Evolutionary conservation across 1,140 invertebrate genomes (phyloP).

Genomic region (Heliconius hewitsoni): DNA sequence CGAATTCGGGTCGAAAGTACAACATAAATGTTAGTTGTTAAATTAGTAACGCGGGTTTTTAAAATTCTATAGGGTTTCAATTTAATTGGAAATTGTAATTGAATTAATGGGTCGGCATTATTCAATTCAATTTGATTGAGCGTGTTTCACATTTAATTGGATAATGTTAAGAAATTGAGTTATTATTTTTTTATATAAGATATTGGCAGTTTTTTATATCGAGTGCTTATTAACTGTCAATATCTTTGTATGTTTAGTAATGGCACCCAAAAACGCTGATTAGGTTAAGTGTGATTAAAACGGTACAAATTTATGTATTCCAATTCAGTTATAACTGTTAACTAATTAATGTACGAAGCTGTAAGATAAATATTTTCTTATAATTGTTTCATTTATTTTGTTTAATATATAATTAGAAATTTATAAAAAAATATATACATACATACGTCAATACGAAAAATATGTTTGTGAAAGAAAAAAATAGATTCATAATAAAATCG

Average conservation of each 20-base stretch:
- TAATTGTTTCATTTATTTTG: background rate
- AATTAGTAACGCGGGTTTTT: conserved; percentile 16
- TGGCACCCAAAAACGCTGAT: background rate
- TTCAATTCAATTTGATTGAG: background rate
- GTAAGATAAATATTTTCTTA: background rate
- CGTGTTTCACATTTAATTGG: no score
- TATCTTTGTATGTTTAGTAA: background rate
- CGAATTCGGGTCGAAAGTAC: conserved; percentile 87
- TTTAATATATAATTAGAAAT: background rate
- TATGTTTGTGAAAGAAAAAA: no score
- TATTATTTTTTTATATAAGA: background rate
- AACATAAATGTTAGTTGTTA: conserved; percentile 52
- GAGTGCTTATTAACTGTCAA: background rate
- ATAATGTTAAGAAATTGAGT: no score
- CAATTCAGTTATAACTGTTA: background rate
- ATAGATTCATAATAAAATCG: no score
- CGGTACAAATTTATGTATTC: background rate
- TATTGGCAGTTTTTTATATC: background rate
- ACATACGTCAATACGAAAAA: no score
- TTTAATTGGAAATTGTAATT: conserved; percentile 12
- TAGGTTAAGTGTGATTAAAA: background rate
- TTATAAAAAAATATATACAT: background rate
- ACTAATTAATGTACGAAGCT: background rate
- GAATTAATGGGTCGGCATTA: background rate
- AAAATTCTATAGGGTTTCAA: background rate